These are phyloP conservation scores for Jaculus jaculus DNA, from an alignment of 2,113 vertebrate species.

Conservation along the genomic window DNA sequence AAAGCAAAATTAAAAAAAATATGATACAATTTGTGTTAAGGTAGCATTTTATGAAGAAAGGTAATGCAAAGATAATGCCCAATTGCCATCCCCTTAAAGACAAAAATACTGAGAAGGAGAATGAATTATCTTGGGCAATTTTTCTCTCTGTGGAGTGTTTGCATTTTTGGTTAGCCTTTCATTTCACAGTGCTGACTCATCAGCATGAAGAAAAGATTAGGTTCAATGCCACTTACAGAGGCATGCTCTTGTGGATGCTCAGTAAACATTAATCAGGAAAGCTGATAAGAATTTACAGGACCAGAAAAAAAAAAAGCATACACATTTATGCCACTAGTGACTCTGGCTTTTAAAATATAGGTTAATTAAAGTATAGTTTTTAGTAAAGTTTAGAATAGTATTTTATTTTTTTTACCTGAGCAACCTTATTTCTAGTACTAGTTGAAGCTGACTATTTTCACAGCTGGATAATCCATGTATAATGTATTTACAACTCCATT, in stretches of 20 bases:
- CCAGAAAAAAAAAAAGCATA: conserved; percentile 37
- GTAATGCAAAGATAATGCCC: conserved; percentile 21
- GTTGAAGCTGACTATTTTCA: background rate
- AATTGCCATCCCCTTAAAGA: background rate
- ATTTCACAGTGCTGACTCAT: conserved; percentile 58
- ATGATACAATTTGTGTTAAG: background rate
- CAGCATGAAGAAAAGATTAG: conserved; percentile 63
- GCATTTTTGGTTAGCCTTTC: conserved; percentile 48
- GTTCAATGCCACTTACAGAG: conserved; percentile 29
- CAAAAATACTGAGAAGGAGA: conserved; percentile 43
- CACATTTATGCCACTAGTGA: background rate
- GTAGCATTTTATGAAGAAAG: conserved; percentile 7
- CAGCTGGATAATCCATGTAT: background rate
- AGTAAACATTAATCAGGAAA: conserved; percentile 63
- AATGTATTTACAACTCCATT: background rate
- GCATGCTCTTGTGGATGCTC: conserved; percentile 22
- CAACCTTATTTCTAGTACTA: background rate
- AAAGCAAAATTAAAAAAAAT: background rate
- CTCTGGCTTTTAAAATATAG: background rate
- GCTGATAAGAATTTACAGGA: conserved; percentile 63
- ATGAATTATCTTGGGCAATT: conserved; percentile 5
- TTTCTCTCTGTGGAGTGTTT: conserved; percentile 5
- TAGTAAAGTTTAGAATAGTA: no score
- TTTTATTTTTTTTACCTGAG: background rate
- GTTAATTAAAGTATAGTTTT: no score